Base-by-base conservation (phyloP, 2,888 invertebrate species). In the Limnephilus marmoratus region DNA sequence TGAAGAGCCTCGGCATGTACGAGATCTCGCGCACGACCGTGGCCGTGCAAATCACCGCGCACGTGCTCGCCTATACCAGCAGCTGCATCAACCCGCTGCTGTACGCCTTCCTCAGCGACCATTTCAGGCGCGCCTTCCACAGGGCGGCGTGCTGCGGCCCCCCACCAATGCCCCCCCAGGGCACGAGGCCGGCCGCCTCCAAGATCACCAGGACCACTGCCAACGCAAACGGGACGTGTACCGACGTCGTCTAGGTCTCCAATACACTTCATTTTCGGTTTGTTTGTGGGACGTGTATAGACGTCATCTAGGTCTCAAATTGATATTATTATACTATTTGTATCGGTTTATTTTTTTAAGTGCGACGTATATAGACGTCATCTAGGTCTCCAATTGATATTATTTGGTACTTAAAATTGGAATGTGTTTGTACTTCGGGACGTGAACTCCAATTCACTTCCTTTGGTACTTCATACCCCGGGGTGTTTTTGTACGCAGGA, bases 11-110 rank as follows among this genome's bases (percentile, higher is more conserved):
- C 94, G 97, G 97, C 93, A 95, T 96, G 88, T 98, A 98, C 95
- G 97, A 97, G 94, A 97, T 97, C 94, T 97, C 97, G 0, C 96
- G 97, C 94, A 96, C 97, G 94, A 97, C 97, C 90, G 97, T 98
- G 94, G 97, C 97, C 93, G 96, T 97, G 45, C 98, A 98, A 96
- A 98, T 98, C 93, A 97, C 97, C 90, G 97, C 97, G 1, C 98
- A 98, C 94, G 98, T 98, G 37, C 95, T 98, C 93, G 99, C 99
- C 31, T 99, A 99, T 96, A 98, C 98, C 96, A 99, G 99, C 96
- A 98, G 98, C 94, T 99, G 99, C 95, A 98, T 99, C 94, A 99
- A 99, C 95, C 99, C 99, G 0, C 98, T 99, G 94, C 97, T 99
- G 90, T 99, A 99, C 96, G 99, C 99, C 5, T 98, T 99, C 95